Percentiles rank a stretch among this genome's conserved stretches.
Conservation (phyloP, 2,888 invertebrate genomes). For the Pristionchus maxplancki region DNA sequence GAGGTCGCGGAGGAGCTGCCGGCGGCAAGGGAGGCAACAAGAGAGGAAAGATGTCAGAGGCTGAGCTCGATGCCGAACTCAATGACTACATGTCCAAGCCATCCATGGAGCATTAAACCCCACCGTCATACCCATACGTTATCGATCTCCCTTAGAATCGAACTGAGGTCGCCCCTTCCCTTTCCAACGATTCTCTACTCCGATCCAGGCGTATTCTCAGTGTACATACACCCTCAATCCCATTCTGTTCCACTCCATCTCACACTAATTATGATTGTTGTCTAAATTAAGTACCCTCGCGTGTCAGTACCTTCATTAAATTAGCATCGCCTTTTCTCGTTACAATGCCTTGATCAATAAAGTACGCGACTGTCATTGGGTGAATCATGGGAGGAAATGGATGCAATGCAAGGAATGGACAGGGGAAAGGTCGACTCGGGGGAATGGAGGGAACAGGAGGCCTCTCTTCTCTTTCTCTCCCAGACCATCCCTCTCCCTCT, state of each 20-base stretch:
- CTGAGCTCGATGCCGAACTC: constrained; percentile 38
- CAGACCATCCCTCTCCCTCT: constrained; percentile 9
- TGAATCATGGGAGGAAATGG: neutral
- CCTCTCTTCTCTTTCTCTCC: constrained; percentile 18
- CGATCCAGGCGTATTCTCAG: constrained; percentile 8
- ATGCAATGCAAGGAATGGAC: neutral
- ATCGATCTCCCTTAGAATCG: constrained; percentile 24
- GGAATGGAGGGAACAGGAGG: neutral
- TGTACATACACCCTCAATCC: constrained; percentile 34
- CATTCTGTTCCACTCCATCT: neutral
- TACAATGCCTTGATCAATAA: neutral
- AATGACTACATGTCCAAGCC: constrained; percentile 46
- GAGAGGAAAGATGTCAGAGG: neutral
- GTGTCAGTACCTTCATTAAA: constrained; percentile 36
- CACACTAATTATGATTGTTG: constrained; percentile 23
- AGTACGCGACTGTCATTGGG: neutral
- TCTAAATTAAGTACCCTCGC: neutral
- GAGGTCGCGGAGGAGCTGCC: constrained; percentile 19
- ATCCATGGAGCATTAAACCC: constrained; percentile 3
- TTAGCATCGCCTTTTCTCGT: neutral
- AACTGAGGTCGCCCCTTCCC: neutral
- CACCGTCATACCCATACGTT: neutral
- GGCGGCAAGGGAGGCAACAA: constrained; percentile 5
- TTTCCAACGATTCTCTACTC: neutral
- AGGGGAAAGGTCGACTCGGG: neutral